Conservation (phyloP, 2,888 invertebrate genomes). For the Esperia sulphurella region DNA sequence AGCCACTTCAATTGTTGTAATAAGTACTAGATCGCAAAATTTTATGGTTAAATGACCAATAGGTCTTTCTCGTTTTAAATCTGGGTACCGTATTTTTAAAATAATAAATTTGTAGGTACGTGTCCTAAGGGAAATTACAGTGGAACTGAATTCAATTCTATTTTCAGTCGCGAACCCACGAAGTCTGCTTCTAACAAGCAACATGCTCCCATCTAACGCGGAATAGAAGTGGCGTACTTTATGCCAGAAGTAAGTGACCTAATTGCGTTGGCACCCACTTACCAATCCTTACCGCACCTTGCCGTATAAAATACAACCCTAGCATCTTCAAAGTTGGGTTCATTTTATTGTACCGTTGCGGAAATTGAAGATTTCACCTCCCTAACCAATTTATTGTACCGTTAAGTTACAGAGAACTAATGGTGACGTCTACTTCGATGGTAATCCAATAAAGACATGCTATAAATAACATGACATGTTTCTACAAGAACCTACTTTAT, state of each 20-base stretch:
- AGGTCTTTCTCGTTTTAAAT: not conserved
- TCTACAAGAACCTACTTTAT: no score
- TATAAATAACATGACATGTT: no score
- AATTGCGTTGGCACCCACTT: constrained; percentile 39
- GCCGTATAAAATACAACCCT: constrained; percentile 18
- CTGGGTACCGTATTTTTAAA: not conserved
- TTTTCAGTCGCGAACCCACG: not conserved
- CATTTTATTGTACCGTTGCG: constrained; percentile 11
- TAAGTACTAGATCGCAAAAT: no score
- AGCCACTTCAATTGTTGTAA: no score
- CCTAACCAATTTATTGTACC: constrained; percentile 42
- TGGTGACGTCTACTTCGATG: constrained; percentile 35
- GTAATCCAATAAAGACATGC: constrained; percentile 38
- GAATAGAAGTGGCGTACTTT: constrained; percentile 29
- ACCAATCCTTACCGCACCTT: constrained; percentile 18
- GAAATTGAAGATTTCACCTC: constrained; percentile 29
- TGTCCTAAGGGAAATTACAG: constrained; percentile 1
- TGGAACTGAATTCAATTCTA: constrained; percentile 1
- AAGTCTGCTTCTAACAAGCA: constrained; percentile 2
- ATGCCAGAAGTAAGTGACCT: constrained; percentile 38
- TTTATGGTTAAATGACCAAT: no score
- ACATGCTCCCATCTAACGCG: constrained; percentile 15
- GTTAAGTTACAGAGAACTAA: constrained; percentile 41
- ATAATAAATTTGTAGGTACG: not conserved
- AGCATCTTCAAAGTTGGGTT: constrained; percentile 14